A percentile compares a stretch with the other conserved stretches of the same genome.
These are phyloP conservation scores for Anolis apletophallus DNA, from an alignment of 2,797 vertebrate species.

Conservation along the genomic window DNA sequence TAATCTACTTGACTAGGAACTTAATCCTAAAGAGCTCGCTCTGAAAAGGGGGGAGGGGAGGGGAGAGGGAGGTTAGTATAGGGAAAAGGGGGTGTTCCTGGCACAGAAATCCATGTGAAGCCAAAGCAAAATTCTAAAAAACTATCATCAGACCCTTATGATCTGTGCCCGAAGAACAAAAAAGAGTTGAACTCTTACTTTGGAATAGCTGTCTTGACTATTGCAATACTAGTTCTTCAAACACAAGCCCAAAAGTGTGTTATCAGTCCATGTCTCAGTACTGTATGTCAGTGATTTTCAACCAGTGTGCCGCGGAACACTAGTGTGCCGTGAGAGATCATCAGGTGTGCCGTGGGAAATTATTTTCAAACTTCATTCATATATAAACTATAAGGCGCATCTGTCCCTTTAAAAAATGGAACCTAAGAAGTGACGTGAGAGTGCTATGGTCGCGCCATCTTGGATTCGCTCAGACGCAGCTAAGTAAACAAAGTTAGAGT, in stretches of 20 bases:
- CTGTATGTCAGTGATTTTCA: no score
- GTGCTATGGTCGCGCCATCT: no score
- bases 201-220: neutral
- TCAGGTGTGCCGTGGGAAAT: no score
- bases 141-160: neutral
- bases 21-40: constrained; percentile 67
- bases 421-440: no score
- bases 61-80: neutral
- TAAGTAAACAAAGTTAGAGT: no score
- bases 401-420: no score
- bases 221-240: neutral
- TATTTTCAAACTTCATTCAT: no score
- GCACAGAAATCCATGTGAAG: constrained; percentile 54
- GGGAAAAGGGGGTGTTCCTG: constrained; percentile 36
- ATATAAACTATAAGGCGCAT: no score
- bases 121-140: constrained; percentile 46
- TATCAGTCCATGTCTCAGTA: neutral
- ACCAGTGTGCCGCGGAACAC: no score
- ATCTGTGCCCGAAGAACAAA: neutral
- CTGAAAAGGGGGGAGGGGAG: constrained; percentile 22
- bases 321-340: no score
- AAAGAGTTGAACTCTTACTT: neutral
- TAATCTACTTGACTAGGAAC: constrained; percentile 68
- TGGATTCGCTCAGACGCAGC: no score
- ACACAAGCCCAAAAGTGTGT: no score